A percentile compares a stretch with the other conserved stretches of the same genome.
phyloP scores from a whole-genome alignment of 2,113 vertebrate species.

The Phyllostomus hastatus region DNA sequence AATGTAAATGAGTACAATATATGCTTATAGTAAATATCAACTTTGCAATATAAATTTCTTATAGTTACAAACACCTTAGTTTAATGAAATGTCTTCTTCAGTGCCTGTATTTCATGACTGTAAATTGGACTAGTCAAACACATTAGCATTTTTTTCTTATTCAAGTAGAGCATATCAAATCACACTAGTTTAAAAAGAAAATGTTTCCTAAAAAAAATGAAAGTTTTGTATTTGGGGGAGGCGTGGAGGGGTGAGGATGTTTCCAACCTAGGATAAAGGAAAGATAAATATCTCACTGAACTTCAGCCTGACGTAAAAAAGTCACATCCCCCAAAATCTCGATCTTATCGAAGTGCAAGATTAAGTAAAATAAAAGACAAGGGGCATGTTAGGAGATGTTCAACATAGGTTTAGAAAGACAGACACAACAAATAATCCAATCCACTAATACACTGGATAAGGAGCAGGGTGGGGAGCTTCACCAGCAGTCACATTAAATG shows the following conservation, averaged over 20 bases:
- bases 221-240: background rate
- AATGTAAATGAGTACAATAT: conserved; percentile 56
- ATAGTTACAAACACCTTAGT: conserved; percentile 70
- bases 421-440: conserved; percentile 40
- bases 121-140: conserved; percentile 79
- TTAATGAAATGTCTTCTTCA: conserved; percentile 76
- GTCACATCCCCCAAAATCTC: conserved; percentile 75
- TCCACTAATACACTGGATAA: conserved; percentile 41
- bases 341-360: conserved; percentile 12
- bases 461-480: background rate
- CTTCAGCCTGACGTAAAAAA: conserved; percentile 74
- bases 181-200: conserved; percentile 20
- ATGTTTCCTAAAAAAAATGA: conserved; percentile 51
- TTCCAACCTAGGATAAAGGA: background rate
- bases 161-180: conserved; percentile 78
- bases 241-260: background rate
- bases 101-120: conserved; percentile 76
- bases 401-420: conserved; percentile 60
- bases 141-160: conserved; percentile 79
- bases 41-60: conserved; percentile 77
- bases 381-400: conserved; percentile 47
- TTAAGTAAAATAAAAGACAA: conserved; percentile 33
- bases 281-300: conserved; percentile 77
- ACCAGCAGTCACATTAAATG: conserved; percentile 76
- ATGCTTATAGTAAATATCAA: conserved; percentile 76